A percentile compares a stretch with the other conserved stretches of the same genome.
phyloP scores from a whole-genome alignment of 2,888 invertebrate genomes.

The Drosophila leonis region DNA sequence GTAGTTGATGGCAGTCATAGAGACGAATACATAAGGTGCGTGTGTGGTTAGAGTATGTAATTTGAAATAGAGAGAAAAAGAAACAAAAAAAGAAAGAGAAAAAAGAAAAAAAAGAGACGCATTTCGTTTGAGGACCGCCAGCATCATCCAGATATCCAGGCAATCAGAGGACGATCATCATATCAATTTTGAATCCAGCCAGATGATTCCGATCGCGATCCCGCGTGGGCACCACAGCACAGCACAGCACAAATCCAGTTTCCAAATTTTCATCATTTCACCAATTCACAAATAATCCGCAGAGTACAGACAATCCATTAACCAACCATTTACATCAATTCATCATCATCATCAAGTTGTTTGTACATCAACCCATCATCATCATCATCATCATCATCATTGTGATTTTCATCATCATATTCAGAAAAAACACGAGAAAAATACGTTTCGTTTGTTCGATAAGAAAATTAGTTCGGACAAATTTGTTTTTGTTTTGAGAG shows the following conservation, averaged over 20 bases:
- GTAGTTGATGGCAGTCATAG: constrained; percentile 56
- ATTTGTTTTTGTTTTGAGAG: constrained; percentile 71
- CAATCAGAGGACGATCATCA: constrained; percentile 9
- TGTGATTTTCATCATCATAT: constrained; percentile 86
- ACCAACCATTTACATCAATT: constrained; percentile 68
- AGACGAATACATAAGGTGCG: constrained; percentile 77
- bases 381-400: constrained; percentile 84
- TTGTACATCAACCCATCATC: constrained; percentile 78
- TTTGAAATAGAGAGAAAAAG: constrained; percentile 79
- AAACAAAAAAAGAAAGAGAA: constrained; percentile 75
- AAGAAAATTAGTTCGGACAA: constrained; percentile 86
- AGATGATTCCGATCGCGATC: constrained; percentile 57
- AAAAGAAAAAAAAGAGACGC: constrained; percentile 63
- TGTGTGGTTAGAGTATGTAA: constrained; percentile 75
- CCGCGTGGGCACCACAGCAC: constrained; percentile 83
- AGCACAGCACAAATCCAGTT: constrained; percentile 49
- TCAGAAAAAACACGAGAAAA: constrained; percentile 86
- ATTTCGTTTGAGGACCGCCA: constrained; percentile 42
- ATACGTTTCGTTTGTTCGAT: constrained; percentile 86
- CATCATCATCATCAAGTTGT: constrained; percentile 80
- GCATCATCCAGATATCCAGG: constrained; percentile 40
- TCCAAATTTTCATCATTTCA: constrained; percentile 41
- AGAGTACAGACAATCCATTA: constrained; percentile 67
- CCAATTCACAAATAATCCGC: constrained; percentile 46
- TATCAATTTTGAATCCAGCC: constrained; percentile 14